phyloP scores from a whole-genome alignment of 2,113 vertebrate genomes.

The Diglossa brunneiventris region DNA sequence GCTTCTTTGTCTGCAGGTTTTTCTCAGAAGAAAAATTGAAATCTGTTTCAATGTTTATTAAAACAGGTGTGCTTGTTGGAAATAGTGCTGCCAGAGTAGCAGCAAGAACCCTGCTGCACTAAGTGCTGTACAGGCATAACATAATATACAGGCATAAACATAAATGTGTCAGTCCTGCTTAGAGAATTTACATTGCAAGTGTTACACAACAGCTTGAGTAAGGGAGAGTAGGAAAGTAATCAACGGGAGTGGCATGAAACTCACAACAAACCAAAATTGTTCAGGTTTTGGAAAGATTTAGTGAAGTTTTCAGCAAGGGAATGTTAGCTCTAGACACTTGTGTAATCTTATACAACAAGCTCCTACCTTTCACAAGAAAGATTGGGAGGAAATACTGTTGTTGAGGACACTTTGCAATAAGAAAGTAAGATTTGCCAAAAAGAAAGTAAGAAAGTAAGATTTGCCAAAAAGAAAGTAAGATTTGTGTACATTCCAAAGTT shows the following conservation, averaged over 20 bases:
- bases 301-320: not conserved
- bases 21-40: not conserved
- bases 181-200: not conserved
- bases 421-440: not conserved
- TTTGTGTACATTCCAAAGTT: not conserved
- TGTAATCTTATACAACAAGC: not conserved
- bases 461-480: not conserved
- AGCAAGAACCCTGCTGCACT: not conserved
- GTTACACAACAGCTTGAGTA: not conserved
- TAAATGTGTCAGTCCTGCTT: not conserved
- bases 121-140: not conserved
- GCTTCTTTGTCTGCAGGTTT: not conserved
- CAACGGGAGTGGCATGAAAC: not conserved
- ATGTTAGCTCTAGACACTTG: not conserved
- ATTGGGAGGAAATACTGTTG: not conserved
- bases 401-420: not conserved
- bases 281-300: not conserved
- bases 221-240: not conserved
- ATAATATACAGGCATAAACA: not conserved
- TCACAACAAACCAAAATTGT: not conserved
- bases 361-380: not conserved
- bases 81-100: not conserved
- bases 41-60: not conserved
- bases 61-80: not conserved
- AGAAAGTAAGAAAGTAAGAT: not conserved